Conservation (phyloP, 35 echinoderm and acorn worm genomes). For the Ptychodera flava region DNA sequence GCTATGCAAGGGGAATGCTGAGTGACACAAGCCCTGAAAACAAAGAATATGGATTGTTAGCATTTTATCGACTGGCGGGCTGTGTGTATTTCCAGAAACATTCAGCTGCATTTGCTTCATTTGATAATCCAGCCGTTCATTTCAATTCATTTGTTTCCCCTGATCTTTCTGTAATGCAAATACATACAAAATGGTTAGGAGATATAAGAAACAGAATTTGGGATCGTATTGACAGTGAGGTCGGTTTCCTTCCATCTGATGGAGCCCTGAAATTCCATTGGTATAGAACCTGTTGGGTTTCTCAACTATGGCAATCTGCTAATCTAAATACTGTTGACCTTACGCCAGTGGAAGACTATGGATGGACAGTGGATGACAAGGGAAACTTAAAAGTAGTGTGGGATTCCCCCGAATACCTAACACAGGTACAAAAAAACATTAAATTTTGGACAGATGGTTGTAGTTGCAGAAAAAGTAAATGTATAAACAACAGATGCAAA, state of each 20-base stretch:
- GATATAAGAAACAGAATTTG: slow-evolving; percentile 15
- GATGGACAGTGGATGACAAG: background rate
- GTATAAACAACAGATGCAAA: background rate
- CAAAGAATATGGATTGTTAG: slow-evolving; percentile 11
- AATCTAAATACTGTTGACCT: background rate
- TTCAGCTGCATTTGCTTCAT: slow-evolving; percentile 21
- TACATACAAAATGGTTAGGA: background rate
- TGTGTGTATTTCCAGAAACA: slow-evolving; percentile 30
- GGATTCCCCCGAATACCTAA: slow-evolving; percentile 16
- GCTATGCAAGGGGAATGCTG: background rate
- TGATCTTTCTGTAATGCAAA: background rate
- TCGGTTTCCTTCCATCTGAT: slow-evolving; percentile 18
- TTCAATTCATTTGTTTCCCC: slow-evolving; percentile 4
- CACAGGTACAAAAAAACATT: slow-evolving; percentile 1
- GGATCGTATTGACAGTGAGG: too few species aligned
- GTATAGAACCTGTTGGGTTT: too few species aligned
- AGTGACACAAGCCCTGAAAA: background rate
- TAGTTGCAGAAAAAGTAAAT: slow-evolving; percentile 8
- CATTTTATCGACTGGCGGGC: slow-evolving; percentile 27
- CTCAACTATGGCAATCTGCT: background rate
- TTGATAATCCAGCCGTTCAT: background rate
- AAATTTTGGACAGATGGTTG: slow-evolving; percentile 9
- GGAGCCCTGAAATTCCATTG: too few species aligned
- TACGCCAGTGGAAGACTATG: slow-evolving; percentile 5
- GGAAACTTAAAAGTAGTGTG: slow-evolving; percentile 10